phyloP scores from a whole-genome alignment of 2,113 vertebrate genomes.

The Camelus dromedarius region DNA sequence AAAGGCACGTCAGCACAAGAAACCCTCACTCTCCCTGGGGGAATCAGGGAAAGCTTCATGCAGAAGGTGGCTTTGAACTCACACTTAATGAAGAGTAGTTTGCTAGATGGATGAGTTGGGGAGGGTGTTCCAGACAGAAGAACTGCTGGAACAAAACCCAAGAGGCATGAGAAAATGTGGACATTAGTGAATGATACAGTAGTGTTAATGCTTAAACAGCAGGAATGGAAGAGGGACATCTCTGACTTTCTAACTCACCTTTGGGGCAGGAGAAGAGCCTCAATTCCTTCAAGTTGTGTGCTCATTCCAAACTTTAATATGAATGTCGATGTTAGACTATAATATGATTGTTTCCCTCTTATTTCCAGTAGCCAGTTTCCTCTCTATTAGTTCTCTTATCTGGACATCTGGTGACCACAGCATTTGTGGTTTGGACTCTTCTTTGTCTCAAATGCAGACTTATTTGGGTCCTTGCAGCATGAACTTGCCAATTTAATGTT shows the following conservation, averaged over 20 bases:
- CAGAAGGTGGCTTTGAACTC: background rate
- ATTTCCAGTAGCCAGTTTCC: background rate
- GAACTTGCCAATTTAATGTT: slow-evolving; percentile 55
- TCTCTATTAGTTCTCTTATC: background rate
- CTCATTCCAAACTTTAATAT: background rate
- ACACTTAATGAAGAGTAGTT: background rate
- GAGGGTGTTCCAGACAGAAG: background rate
- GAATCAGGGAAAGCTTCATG: background rate
- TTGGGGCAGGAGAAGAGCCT: background rate
- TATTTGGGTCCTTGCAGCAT: slow-evolving; percentile 34
- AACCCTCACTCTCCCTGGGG: background rate
- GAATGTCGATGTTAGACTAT: background rate
- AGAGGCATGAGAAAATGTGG: background rate
- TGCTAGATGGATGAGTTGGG: background rate
- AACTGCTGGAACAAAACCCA: background rate
- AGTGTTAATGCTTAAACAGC: background rate
- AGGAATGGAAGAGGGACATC: background rate
- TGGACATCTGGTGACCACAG: background rate
- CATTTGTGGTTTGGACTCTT: background rate
- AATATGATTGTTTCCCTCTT: background rate
- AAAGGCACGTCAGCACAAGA: background rate
- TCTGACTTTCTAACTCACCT: background rate
- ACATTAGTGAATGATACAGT: background rate
- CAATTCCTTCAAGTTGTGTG: background rate
- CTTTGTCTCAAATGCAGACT: slow-evolving; percentile 53